Base-by-base conservation (phyloP, 2,888 invertebrate genomes). In the Protula sp. region DNA sequence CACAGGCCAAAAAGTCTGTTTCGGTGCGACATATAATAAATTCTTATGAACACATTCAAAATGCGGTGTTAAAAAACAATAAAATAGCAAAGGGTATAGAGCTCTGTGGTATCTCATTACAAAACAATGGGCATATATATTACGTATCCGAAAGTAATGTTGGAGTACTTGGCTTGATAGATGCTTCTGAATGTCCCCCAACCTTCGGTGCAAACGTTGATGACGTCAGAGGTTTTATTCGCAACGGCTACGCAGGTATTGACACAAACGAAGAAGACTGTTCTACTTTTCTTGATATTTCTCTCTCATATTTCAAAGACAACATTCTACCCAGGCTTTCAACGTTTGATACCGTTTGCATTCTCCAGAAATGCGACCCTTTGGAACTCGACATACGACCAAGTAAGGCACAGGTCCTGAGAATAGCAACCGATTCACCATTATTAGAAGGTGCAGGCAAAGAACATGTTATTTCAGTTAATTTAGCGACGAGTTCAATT, bases 111-210 rank as follows among this genome's bases (percentile, higher is more conserved):
- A n/a, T n/a, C n/a, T n/a, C n/a, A n/a, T n/a, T n/a, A n/a, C n/a
- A n/a, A n/a, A 38, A 47, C 55, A 67, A 64, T 30, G 74, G 77
- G 4, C 69, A 66, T 48, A 66, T 78, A 47, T 74, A 72, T 54
- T 78, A 78, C 63, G 47, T 75, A 3, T 73, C 74, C 3, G 59
- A 50, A 14, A 19, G 19, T 19, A 38, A 19, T 14, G 9, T 9
- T 38, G 80, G 77, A 3, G 61, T 77, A 9, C 67, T 77, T 67
- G 76, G 73, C 19, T 60, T 78, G 62, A 74, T 79, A n/a, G 80
- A 80, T 60, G 77, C 78, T 2, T 78, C 79, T 0, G 80, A 80
- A 55, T 80, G 80, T 63, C 70, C 72, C 2, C 78, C 80, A 14
- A 80, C 79, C 2, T 80, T 71, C 59, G 77, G 79, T 27, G 69